Base-by-base conservation (phyloP, 30 jellyfish, hydroid and myxozoan genomes). In the Hydra vulgaris region DNA sequence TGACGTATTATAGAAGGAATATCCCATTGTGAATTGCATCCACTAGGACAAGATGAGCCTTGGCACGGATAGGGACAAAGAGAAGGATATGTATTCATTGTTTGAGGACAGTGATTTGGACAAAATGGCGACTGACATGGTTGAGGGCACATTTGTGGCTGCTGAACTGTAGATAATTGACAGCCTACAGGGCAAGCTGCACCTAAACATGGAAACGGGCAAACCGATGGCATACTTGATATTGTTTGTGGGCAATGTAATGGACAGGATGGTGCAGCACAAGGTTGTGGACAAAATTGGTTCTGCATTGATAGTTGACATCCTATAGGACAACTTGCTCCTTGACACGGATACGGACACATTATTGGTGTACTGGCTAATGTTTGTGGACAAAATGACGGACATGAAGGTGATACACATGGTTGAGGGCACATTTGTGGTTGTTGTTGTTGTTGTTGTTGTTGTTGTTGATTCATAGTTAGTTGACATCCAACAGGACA, bases 61-160 rank as follows among this genome's bases (percentile, higher is more conserved):
- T 27, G 83, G 24, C 87, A 80, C 23, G 66, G 71, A 17, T 1
- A 61, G 22, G 87, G 87, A 19, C 26, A 70, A 70, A 25, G 17
- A 22, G 87, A 80, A 53, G 83, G 75, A 21, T 18, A 23, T 26
- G 66, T 4, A 12, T 21, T 73, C 22, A n/a, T 23, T 21, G 87
- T 80, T 80, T 80, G 85, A 21, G 81, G 83, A 55, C 87, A 80
- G 18, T 79, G 83, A 4, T 84, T 1, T n/a, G 87, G 87, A 66
- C 87, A 80, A 15, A 70, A 67, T 66, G 87, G 87, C 67, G 83
- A 8, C 54, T 80, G 83, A 7, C 87, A 80, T 5, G 87, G 87
- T 19, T 80, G 87, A 15, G 85, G 85, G 55, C 85, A 78, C 54
- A 78, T 27, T 78, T 53, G 79, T 18, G 20, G 25, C 5, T 27